These are phyloP conservation scores for Ophion costatus DNA, from an alignment of 2,888 invertebrate species.

Conservation along the genomic window DNA sequence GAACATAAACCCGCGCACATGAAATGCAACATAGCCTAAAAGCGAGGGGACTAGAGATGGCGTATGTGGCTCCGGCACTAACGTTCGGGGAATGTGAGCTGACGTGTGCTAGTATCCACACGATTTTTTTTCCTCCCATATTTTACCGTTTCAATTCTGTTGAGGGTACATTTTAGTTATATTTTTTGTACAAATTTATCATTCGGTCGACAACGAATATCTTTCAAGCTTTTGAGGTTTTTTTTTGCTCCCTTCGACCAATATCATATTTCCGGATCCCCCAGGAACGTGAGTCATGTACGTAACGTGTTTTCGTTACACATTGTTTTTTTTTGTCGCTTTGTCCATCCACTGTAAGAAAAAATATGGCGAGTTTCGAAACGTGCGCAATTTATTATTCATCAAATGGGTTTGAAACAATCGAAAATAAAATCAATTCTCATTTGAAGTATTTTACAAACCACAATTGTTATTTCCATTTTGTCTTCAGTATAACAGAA, in stretches of 20 bases:
- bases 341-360: neutral
- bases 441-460: neutral
- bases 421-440: neutral
- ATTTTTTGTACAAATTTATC: constrained; percentile 36
- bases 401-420: neutral
- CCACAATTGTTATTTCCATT: neutral
- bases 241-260: constrained; percentile 13
- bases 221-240: constrained; percentile 10
- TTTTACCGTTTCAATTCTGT: constrained; percentile 59
- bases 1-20: neutral
- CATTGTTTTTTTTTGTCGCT: neutral
- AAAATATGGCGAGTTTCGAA: neutral
- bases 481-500: constrained; percentile 33
- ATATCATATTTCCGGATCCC: neutral
- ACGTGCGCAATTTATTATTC: neutral
- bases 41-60: constrained; percentile 60
- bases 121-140: constrained; percentile 57
- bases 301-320: neutral
- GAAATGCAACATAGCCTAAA: constrained; percentile 48
- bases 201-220: constrained; percentile 7
- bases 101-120: constrained; percentile 55
- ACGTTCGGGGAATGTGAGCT: constrained; percentile 60
- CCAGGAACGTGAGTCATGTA: constrained; percentile 41
- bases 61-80: constrained; percentile 56
- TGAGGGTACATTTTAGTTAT: constrained; percentile 48